Evolutionary conservation across 2,797 vertebrate species (phyloP), one percentile per base, ranked within the genome.

Genomic region (Lophius americanus): DNA sequence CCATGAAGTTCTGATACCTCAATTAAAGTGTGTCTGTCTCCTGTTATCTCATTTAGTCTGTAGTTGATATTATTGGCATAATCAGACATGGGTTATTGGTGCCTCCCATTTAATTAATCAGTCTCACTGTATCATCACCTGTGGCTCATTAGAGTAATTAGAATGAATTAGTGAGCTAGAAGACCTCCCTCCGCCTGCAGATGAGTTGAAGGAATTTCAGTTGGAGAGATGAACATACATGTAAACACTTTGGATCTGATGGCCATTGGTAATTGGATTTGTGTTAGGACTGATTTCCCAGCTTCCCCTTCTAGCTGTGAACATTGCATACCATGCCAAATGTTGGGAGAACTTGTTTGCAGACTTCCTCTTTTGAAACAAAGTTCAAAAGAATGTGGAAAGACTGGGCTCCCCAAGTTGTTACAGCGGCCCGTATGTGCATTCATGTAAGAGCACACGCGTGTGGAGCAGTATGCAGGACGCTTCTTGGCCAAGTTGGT

Each of bases 91-190:
- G 86, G 85, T 91, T 90, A 91, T 91, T 88, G 90, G 88, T 77
- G 86, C 85, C 86, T 91, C 90, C 88, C 85, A 84, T 91, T 91
- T 91, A 92, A 91, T 91, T 87, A 91, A 92, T 91, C 91, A 87
- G 79, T 79, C 87, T 88, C 80, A 85, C 91, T 91, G 90, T 90
- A 91, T 91, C 88, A 85, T 91, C 91, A 92, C 91, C 88, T 92
- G 91, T 91, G 91, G 88, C 90, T 91, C 88, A 90, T 92, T 91
- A 91, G 85, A 83, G 85, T 91, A 90, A 92, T 92, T 90, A 87
- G 84, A 88, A 84, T 35, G 63, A 90, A 90, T 92, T 91, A 89
- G 88, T 88, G 73, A 58, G 87, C 89, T 86, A 91, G 87, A 89
- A 85, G 83, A 83, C 84, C 88, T 81, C 84, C 87, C 70, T 88